Base-by-base conservation (phyloP, 2,797 vertebrate genomes). In the Tenualosa ilisha region DNA sequence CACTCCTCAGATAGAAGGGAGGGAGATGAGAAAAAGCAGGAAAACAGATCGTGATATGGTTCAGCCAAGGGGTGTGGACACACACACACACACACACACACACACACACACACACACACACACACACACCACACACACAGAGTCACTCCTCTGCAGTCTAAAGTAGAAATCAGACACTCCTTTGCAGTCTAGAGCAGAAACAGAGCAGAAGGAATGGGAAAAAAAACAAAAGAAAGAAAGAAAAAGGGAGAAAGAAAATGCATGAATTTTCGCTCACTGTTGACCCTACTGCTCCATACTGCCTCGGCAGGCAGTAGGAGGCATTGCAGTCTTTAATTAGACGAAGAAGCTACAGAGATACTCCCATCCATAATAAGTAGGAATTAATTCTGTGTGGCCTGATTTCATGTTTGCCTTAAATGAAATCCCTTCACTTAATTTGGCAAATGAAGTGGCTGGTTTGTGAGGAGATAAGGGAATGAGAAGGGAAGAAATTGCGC, bases 371-470 rank as follows among this genome's bases (percentile, higher is more conserved):
- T 75, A 75, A 75, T 75, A 75, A 75, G 68, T 12, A 31, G 68
- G 68, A 75, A 75, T 75, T 75, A 75, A 75, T 75, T 75, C 68
- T 40, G 68, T 40, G 68, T 75, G 68, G 68, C 68, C 37, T 75
- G 68, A 75, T 40, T 75, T 75, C 37, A 40, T 75, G 68, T 75
- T 75, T 75, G 68, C 37, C 37, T 75, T 75, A 75, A 75, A 75
- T 75, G 68, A 75, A 75, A 75, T 75, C 31, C 68, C 68, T 31
- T 13, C 68, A 40, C 68, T 75, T 40, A 75, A 75, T 75, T 75
- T 40, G 68, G 68, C 31, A 75, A 75, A 75, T 75, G 68, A 75
- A 75, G 68, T 43, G 68, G 68, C 15, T 17, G 15, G 31, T 13
- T 43, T 75, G 31, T 20, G 68, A 43, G 68, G 13, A 43, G 31